These are phyloP conservation scores for Pseudochirops cupreus DNA, from an alignment of 2,797 vertebrate species.

Conservation along the genomic window DNA sequence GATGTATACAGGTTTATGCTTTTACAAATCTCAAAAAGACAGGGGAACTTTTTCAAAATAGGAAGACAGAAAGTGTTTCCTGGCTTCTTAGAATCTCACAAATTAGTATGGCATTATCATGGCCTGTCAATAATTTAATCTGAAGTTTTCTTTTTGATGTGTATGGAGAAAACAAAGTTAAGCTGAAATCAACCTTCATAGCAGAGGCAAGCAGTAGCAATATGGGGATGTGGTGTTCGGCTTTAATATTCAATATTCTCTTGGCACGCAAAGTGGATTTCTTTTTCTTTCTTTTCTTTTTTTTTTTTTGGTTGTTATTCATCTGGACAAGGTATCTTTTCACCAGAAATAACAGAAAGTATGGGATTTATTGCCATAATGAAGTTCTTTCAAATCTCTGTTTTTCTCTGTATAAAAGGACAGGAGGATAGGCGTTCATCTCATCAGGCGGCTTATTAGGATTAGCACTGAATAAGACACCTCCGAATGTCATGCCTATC, in stretches of 20 bases:
- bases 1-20: slow-evolving; percentile 10
- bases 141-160: background rate
- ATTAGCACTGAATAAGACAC: slow-evolving; percentile 90
- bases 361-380: slow-evolving; percentile 86
- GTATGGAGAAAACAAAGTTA: slow-evolving; percentile 47
- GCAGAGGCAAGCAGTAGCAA: slow-evolving; percentile 59
- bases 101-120: background rate
- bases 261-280: slow-evolving; percentile 45
- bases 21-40: background rate
- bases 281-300: background rate
- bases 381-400: slow-evolving; percentile 86
- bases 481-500: slow-evolving; percentile 90
- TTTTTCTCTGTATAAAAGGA: slow-evolving; percentile 85
- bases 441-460: slow-evolving; percentile 90
- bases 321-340: slow-evolving; percentile 83
- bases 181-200: slow-evolving; percentile 70
- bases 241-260: slow-evolving; percentile 65
- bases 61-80: background rate
- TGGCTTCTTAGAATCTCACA: slow-evolving; percentile 25
- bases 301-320: slow-evolving; percentile 68
- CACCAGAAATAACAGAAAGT: slow-evolving; percentile 82
- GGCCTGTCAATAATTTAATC: background rate
- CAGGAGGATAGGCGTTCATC: slow-evolving; percentile 86
- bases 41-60: slow-evolving; percentile 15
- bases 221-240: slow-evolving; percentile 28